These are phyloP conservation scores for Silvanus unidentatus DNA, from an alignment of 2,888 invertebrate species.

Conservation along the genomic window DNA sequence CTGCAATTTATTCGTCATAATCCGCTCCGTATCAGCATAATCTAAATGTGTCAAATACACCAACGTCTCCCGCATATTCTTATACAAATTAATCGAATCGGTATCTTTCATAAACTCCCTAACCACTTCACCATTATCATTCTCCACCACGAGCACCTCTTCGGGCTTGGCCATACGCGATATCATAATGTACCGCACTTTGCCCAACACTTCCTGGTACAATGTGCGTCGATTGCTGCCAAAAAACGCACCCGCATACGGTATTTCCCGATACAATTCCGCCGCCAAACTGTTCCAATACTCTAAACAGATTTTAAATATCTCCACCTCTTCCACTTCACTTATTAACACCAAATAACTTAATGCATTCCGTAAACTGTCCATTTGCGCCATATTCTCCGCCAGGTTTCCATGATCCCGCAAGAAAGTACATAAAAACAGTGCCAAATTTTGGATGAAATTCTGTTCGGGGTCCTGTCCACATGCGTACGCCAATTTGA, in stretches of 20 bases:
- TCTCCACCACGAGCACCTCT: slow-evolving; percentile 98
- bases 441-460: slow-evolving; percentile 95
- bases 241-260: slow-evolving; percentile 33
- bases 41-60: slow-evolving; percentile 99
- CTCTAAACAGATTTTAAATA: slow-evolving; percentile 98
- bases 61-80: slow-evolving; percentile 96
- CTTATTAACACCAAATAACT: slow-evolving; percentile 88
- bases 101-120: slow-evolving; percentile 99
- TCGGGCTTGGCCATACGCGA: slow-evolving; percentile 99
- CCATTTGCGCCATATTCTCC: slow-evolving; percentile 71
- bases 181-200: slow-evolving; percentile 95
- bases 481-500: slow-evolving; percentile 87
- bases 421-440: slow-evolving; percentile 94
- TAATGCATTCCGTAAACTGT: slow-evolving; percentile 71
- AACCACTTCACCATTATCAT: slow-evolving; percentile 99
- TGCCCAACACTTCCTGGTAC: slow-evolving; percentile 75
- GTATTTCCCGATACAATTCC: slow-evolving; percentile 82
- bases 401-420: slow-evolving; percentile 89
- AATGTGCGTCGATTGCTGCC: slow-evolving; percentile 49
- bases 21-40: slow-evolving; percentile 93
- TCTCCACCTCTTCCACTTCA: slow-evolving; percentile 98
- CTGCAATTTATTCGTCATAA: slow-evolving; percentile 97
- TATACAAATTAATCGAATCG: slow-evolving; percentile 97
- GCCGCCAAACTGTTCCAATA: slow-evolving; percentile 95
- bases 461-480: slow-evolving; percentile 97